A percentile compares a stretch with the other conserved stretches of the same genome.
phyloP scores from a whole-genome alignment of 2,888 invertebrate species.

The Cotesia congregata region DNA sequence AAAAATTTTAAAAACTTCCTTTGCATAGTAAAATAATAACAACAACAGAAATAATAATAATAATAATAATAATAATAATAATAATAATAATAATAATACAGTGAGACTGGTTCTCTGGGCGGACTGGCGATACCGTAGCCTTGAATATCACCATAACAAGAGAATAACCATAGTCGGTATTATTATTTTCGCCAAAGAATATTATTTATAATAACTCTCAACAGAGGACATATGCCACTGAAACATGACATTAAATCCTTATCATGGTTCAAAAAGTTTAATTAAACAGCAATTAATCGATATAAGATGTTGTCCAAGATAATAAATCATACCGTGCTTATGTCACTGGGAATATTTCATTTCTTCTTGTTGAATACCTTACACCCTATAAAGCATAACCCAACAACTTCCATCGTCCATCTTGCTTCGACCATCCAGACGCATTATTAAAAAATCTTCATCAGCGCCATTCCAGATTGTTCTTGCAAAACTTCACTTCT shows the following conservation, averaged over 20 bases:
- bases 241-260: conserved; percentile 8
- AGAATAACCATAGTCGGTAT: neutral
- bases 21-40: neutral
- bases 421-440: neutral
- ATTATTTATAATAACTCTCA: conserved; percentile 27
- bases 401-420: neutral
- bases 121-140: neutral
- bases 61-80: too few species aligned
- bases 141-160: neutral
- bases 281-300: conserved; percentile 30
- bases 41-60: neutral
- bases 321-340: conserved; percentile 35
- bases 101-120: neutral
- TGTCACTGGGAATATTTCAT: conserved; percentile 36
- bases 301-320: conserved; percentile 17
- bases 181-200: neutral
- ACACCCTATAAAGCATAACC: conserved; percentile 42
- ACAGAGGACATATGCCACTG: conserved; percentile 17
- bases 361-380: conserved; percentile 41
- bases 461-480: neutral
- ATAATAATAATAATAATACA: too few species aligned
- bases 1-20: neutral
- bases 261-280: conserved; percentile 29
- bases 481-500: neutral
- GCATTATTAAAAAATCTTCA: neutral